Base-by-base conservation (phyloP, 2,113 vertebrate genomes). In the Heterocephalus glaber region DNA sequence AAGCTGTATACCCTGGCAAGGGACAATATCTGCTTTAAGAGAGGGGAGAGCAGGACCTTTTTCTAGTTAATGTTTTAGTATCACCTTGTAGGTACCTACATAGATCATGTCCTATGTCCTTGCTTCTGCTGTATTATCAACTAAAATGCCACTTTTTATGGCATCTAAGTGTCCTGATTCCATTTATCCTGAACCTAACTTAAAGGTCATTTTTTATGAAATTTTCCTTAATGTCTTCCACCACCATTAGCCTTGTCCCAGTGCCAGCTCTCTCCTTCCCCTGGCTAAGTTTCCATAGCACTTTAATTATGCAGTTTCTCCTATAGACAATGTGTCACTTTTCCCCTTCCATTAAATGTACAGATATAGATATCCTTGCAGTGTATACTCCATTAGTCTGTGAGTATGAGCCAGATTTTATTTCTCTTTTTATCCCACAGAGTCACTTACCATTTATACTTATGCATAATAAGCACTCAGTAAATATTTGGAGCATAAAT, bases 401-500 rank as follows among this genome's bases (percentile, higher is more conserved):
- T 38, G 47, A 91, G 16, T 35, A 88, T 56, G 13, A 54, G 38
- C 2, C 76, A 96, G 61, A n/a, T 83, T 72, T 88, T 93, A 35
- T 68, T 82, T 83, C 33, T 63, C 22, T 77, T 52, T 83, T 9
- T 96, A 61, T 68, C 19, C 44, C 33, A 30, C 7, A 61, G 47
- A 94, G 58, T n/a, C 65, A 19, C 22, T 66, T 89, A 63, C 35
- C 47, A 38, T 54, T 14, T 60, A 19, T 72, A 54, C 66, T 86
- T 66, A 1, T 80, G 16, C 86, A 70, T 76, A 86, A 13, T 76
- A 87, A 86, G 30, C 38, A 54, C 33, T 85, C 56, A 66, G 20
- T 79, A 90, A 96, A 89, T 94, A 87, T 44, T 66, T 93, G 61
- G 54, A 65, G 38, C 6, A 44, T 84, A 87, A 84, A 87, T 86